A percentile compares a stretch with the other conserved stretches of the same genome.
Evolutionary conservation across 2,113 vertebrate genomes (phyloP).

Genomic region (Aphyosemion australe): DNA sequence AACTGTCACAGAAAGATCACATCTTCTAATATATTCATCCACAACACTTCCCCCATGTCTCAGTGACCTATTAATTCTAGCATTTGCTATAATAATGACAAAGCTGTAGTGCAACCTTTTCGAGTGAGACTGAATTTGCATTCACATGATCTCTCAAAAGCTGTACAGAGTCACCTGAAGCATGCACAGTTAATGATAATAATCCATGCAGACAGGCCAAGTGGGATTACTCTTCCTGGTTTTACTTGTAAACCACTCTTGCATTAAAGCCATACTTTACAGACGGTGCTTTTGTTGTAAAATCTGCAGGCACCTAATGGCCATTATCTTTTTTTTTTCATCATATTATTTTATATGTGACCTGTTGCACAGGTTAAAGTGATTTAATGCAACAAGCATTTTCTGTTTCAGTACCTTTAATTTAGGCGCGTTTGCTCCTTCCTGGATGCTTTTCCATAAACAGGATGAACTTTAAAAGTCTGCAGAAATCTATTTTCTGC

Average conservation of each 20-base stretch:
- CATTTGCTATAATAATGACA: conserved; percentile 32
- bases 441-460: not conserved
- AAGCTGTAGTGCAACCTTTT: conserved; percentile 57
- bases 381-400: conserved; percentile 4
- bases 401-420: not conserved
- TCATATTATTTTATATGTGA: not conserved
- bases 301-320: conserved; percentile 2
- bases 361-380: not conserved
- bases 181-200: conserved; percentile 41
- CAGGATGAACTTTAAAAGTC: too few species aligned
- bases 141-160: conserved; percentile 39
- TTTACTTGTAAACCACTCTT: not conserved
- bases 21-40: conserved; percentile 16
- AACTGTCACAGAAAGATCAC: conserved; percentile 9
- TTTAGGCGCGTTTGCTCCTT: not conserved
- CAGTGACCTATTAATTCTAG: conserved; percentile 42
- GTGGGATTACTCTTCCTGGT: conserved; percentile 20
- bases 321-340: not conserved
- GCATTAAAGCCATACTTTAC: not conserved
- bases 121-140: conserved; percentile 28
- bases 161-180: conserved; percentile 18
- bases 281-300: not conserved
- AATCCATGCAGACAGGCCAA: conserved; percentile 13
- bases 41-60: not conserved
- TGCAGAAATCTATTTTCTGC: too few species aligned